Evolutionary conservation across 2,797 vertebrate species (phyloP).

Genomic region (Ispidina picta): DNA sequence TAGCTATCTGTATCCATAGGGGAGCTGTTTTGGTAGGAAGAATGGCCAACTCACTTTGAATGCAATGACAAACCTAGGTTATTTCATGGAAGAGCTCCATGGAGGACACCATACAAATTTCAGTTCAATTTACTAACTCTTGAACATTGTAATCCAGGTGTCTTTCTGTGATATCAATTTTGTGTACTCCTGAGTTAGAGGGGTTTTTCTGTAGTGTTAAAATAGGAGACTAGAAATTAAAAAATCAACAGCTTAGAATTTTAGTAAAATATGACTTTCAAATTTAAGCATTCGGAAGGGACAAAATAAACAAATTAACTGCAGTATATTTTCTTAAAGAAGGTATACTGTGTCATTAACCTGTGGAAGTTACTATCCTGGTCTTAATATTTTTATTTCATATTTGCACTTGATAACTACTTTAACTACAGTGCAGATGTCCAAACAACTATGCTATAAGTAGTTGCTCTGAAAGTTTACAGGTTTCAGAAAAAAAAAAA

Average conservation of each 20-base stretch:
- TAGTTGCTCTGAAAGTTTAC: background rate
- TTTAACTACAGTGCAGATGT: background rate
- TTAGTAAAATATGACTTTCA: background rate
- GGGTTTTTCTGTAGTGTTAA: background rate
- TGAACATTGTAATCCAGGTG: background rate
- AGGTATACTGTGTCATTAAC: background rate
- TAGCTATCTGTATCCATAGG: slow-evolving; percentile 16
- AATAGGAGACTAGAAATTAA: background rate
- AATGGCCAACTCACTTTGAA: background rate
- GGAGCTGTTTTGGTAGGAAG: slow-evolving; percentile 8
- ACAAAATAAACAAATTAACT: background rate
- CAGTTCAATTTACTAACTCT: background rate
- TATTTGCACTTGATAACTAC: background rate
- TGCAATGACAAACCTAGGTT: background rate
- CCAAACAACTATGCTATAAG: background rate
- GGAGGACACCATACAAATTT: background rate
- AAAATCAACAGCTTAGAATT: background rate
- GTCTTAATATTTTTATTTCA: background rate
- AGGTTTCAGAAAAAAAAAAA: background rate
- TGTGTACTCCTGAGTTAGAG: background rate
- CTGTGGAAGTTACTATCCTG: background rate
- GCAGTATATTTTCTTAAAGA: background rate
- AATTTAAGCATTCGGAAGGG: background rate
- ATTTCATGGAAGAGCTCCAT: background rate
- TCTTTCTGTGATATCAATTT: background rate